phyloP scores from a whole-genome alignment of 1,140 invertebrate species.

The Drosophila setifemur region DNA sequence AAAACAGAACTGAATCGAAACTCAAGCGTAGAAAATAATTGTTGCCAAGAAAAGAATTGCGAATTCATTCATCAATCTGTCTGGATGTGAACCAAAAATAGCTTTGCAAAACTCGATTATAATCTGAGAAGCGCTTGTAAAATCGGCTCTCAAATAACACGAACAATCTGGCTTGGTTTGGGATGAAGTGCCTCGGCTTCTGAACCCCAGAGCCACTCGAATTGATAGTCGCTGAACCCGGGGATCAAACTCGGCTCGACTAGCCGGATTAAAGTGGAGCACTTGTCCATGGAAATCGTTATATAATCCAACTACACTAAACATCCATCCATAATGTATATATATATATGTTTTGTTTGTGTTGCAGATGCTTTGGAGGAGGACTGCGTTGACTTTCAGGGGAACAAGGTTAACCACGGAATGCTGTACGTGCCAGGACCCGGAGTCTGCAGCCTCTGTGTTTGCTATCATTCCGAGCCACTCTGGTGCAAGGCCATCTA shows the following conservation, averaged over 20 bases:
- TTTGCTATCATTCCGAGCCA: slow-evolving; percentile 92
- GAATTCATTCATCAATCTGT: neutral
- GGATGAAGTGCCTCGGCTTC: neutral
- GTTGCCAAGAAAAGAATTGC: neutral
- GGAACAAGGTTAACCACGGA: slow-evolving; percentile 89
- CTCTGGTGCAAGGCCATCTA: slow-evolving; percentile 94
- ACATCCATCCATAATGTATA: neutral
- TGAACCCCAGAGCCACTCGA: slow-evolving; percentile 13
- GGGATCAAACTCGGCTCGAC: slow-evolving; percentile 11
- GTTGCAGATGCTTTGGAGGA: slow-evolving; percentile 86
- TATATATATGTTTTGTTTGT: neutral
- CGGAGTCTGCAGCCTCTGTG: slow-evolving; percentile 92
- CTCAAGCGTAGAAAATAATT: too few relatives aligned
- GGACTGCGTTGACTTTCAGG: slow-evolving; percentile 91
- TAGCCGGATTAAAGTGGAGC: slow-evolving; percentile 53
- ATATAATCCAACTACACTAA: neutral
- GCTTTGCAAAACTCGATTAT: too few relatives aligned
- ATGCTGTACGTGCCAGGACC: slow-evolving; percentile 92
- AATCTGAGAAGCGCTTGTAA: neutral
- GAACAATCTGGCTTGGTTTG: slow-evolving; percentile 33
- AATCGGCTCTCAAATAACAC: slow-evolving; percentile 7
- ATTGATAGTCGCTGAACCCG: slow-evolving; percentile 38
- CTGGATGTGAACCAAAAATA: neutral
- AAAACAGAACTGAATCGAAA: too few relatives aligned
- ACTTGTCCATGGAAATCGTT: neutral